Conservation (phyloP, 2,888 invertebrate species). For the Lithophane leautieri region DNA sequence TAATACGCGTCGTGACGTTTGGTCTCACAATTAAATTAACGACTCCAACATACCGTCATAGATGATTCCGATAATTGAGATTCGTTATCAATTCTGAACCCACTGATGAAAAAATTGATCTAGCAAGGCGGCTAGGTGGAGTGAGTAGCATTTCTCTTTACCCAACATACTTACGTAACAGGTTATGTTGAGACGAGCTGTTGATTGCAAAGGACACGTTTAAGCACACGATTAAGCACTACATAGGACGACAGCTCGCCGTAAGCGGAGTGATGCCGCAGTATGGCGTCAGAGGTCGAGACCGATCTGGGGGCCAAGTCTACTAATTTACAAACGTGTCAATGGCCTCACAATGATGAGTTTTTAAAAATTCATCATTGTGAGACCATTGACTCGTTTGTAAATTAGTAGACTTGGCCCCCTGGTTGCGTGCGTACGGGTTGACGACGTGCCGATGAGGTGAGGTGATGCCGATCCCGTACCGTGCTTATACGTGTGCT, state of each 20-base stretch:
- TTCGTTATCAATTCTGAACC: not conserved
- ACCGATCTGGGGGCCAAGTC: too few relatives aligned
- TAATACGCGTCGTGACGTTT: not conserved
- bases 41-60: not conserved
- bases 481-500: not conserved
- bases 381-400: too few relatives aligned
- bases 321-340: too few relatives aligned
- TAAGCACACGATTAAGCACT: not conserved
- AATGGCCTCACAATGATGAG: too few relatives aligned
- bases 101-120: not conserved
- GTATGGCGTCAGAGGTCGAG: too few relatives aligned
- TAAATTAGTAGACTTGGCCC: too few relatives aligned
- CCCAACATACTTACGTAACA: slow-evolving; percentile 1
- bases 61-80: not conserved
- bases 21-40: not conserved
- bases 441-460: not conserved
- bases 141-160: not conserved
- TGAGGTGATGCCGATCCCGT: not conserved
- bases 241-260: not conserved
- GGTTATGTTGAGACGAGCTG: not conserved
- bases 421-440: not conserved
- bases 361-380: too few relatives aligned
- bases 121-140: not conserved
- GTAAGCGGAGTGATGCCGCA: not conserved
- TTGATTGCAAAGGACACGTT: not conserved